Base-by-base conservation (phyloP, 2,797 vertebrate species). In the Enteromius paludinosus region DNA sequence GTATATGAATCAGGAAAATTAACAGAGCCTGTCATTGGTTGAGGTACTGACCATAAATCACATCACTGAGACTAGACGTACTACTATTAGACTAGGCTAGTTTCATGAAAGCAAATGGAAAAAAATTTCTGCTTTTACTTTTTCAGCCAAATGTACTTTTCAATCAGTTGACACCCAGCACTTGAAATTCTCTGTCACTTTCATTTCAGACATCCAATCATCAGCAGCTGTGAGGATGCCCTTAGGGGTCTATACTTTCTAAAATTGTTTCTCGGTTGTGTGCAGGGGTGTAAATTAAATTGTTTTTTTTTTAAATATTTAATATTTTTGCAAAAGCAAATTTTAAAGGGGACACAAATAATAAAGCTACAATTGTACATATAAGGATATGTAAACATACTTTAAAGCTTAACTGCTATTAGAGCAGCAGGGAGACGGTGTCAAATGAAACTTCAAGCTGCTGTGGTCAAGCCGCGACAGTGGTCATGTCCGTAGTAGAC, bases 11-110 rank as follows among this genome's bases (percentile, higher is more conserved):
- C 30, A 52, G 47, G 30, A 20, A 81, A 62, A 30, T 20, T 23
- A 62, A 38, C n/a, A 64, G 11, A 41, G 69, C 43, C 20, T 72
- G 54, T 64, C 14, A 72, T 23, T 80, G 52, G 25, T 17, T 72
- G 41, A 72, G 41, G 20, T 72, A 10, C 79, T 64, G 43, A 20
- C 28, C 15, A 41, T 81, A 8, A 73, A 35, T 52, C 15, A 81
- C 38, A n/a, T 52, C n/a, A 52, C 14, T 49, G 28, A 64, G 41
- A 81, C 56, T 73, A 10, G 61, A 47, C 17, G 4, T 14, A 1
- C 5, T 38, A 52, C 3, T 43, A n/a, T 8, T 38, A 38, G 38
- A 38, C 38, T 38, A 38, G 7, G 9, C 7, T 9, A 38, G 38
- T 79, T 59, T 59, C 10, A 14, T 20, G 35, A n/a, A 35, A 35